Percentiles rank a stretch among this genome's conserved stretches.
Evolutionary conservation across 1,140 invertebrate genomes (phyloP).

Genomic region (Sinella curviseta): DNA sequence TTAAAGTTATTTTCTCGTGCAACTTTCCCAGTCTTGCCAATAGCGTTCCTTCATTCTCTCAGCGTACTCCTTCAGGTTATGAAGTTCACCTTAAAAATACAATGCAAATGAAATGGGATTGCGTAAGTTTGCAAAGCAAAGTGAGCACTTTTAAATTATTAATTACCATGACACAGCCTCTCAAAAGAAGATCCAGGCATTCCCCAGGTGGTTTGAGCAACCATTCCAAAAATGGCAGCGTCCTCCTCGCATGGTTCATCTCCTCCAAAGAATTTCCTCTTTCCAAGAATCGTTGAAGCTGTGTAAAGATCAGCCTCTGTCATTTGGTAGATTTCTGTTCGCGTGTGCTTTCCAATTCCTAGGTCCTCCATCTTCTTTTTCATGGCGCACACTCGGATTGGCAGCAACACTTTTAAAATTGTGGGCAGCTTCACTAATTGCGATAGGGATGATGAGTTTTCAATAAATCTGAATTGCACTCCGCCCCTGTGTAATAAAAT

Average conservation of each 20-base stretch:
- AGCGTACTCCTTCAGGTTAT: conserved; percentile 34
- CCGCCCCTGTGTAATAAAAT: background rate
- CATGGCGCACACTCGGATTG: background rate
- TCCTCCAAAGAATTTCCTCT: conserved; percentile 40
- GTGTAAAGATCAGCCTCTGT: background rate
- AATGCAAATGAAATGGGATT: conserved; percentile 17
- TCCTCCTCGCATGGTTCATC: conserved; percentile 38
- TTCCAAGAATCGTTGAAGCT: conserved; percentile 21
- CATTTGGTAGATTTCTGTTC: background rate
- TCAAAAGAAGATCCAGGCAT: conserved; percentile 36
- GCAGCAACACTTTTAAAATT: background rate
- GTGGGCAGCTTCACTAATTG: background rate
- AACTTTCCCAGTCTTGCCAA: conserved; percentile 40
- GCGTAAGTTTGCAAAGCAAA: background rate
- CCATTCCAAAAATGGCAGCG: conserved; percentile 33
- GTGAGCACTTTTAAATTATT: background rate
- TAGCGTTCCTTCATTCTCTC: conserved; percentile 35
- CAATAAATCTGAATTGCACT: background rate
- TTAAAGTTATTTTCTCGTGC: too few species aligned
- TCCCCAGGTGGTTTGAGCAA: conserved; percentile 38
- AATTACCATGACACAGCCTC: conserved; percentile 48
- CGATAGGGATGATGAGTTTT: background rate
- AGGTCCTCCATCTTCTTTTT: background rate
- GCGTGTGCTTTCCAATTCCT: background rate
- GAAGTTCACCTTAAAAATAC: conserved; percentile 24